These are phyloP conservation scores for Aldrovandia affinis DNA, from an alignment of 2,797 vertebrate species.

Conservation along the genomic window DNA sequence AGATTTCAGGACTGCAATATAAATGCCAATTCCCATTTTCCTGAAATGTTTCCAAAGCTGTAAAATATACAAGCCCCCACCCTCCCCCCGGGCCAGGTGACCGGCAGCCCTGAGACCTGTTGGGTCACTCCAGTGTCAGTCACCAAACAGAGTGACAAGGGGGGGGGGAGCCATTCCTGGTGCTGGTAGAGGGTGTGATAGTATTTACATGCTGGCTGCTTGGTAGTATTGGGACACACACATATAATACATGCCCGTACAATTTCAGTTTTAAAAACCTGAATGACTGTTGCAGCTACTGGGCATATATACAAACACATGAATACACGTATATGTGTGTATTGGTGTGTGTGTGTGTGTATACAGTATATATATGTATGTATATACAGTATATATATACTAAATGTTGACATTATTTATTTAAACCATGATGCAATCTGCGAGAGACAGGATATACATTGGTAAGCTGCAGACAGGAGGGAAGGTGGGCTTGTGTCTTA, in stretches of 20 bases:
- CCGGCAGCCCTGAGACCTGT: slow-evolving; percentile 39
- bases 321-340: neutral
- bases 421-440: neutral
- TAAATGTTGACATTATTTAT: neutral
- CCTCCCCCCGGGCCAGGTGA: slow-evolving; percentile 30
- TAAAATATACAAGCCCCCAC: slow-evolving; percentile 42
- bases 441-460: neutral
- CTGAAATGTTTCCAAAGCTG: slow-evolving; percentile 49
- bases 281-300: neutral
- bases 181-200: neutral
- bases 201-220: slow-evolving; percentile 1
- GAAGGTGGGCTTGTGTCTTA: neutral
- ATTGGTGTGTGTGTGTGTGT: too few species aligned
- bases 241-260: neutral
- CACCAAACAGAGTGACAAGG: slow-evolving; percentile 32
- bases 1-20: slow-evolving; percentile 4
- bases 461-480: neutral
- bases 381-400: too few species aligned
- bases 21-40: slow-evolving; percentile 56
- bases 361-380: too few species aligned
- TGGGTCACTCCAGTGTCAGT: slow-evolving; percentile 46
- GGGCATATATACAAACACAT: neutral
- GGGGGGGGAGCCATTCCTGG: neutral
- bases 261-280: neutral
- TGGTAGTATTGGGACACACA: neutral